These are phyloP conservation scores for Cyanoramphus novaezelandiae DNA, from an alignment of 2,113 vertebrate species.

Conservation along the genomic window DNA sequence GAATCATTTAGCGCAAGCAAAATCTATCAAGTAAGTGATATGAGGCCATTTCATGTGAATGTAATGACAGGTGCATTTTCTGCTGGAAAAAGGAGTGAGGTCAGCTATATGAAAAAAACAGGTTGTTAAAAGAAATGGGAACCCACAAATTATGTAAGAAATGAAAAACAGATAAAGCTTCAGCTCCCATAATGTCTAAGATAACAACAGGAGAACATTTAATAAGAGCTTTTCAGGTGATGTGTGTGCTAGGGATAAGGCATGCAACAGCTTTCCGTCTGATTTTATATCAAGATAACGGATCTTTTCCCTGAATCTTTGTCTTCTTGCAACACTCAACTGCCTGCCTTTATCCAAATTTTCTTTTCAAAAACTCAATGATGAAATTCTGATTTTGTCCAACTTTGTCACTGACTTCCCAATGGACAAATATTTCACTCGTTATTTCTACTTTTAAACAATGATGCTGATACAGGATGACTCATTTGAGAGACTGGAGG, in stretches of 20 bases:
- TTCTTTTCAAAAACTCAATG: background rate
- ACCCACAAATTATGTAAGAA: background rate
- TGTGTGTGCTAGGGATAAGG: background rate
- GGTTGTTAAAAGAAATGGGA: background rate
- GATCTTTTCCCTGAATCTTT: background rate
- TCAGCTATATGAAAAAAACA: background rate
- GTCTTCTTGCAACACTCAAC: background rate
- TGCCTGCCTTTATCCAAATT: background rate
- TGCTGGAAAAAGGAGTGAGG: background rate
- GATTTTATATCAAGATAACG: background rate
- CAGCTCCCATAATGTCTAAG: background rate
- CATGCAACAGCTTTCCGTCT: background rate
- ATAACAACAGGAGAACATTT: background rate
- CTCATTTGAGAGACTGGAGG: background rate
- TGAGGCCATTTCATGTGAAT: background rate
- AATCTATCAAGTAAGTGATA: background rate
- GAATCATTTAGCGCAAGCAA: background rate
- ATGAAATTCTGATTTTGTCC: background rate
- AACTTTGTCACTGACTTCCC: background rate
- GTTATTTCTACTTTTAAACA: background rate
- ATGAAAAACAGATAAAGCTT: background rate
- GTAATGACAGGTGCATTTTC: background rate
- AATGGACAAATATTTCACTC: background rate
- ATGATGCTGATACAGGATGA: background rate
- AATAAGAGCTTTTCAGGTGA: background rate